A percentile compares a stretch with the other conserved stretches of the same genome.
Evolutionary conservation across 2,113 vertebrate genomes (phyloP).

Genomic region (Cyanoderma ruficeps): DNA sequence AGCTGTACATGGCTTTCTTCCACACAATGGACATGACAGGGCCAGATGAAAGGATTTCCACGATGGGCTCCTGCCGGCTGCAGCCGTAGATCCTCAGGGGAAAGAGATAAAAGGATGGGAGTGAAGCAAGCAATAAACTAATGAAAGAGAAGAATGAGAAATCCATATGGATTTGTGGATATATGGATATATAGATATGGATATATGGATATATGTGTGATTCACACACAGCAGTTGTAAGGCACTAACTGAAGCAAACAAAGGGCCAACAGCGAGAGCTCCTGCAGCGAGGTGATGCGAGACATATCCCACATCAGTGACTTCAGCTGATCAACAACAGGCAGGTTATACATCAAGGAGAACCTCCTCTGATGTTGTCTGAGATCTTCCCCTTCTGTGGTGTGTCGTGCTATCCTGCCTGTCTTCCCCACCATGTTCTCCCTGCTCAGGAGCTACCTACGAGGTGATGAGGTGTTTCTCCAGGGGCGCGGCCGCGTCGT

Average conservation of each 20-base stretch:
- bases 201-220: background rate
- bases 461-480: conserved; percentile 86
- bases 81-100: conserved; percentile 84
- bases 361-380: conserved; percentile 6
- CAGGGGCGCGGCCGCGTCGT: conserved; percentile 77
- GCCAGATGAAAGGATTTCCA: conserved; percentile 85
- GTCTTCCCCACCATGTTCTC: rapidly evolving
- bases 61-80: conserved; percentile 82
- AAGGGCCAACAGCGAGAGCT: background rate
- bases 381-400: conserved; percentile 29
- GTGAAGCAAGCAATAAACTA: background rate
- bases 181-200: too few relatives aligned
- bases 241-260: background rate
- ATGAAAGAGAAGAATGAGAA: background rate
- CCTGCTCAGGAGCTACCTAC: conserved; percentile 76
- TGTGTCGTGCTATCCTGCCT: background rate
- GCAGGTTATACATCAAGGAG: conserved; percentile 15
- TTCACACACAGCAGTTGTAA: background rate
- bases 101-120: background rate
- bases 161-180: too few relatives aligned
- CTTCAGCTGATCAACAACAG: background rate
- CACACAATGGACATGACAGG: conserved; percentile 89
- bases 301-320: conserved; percentile 10
- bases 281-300: background rate
- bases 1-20: conserved; percentile 91